Conservation (phyloP, 2,113 vertebrate genomes). For the Anarrhichthys ocellatus region DNA sequence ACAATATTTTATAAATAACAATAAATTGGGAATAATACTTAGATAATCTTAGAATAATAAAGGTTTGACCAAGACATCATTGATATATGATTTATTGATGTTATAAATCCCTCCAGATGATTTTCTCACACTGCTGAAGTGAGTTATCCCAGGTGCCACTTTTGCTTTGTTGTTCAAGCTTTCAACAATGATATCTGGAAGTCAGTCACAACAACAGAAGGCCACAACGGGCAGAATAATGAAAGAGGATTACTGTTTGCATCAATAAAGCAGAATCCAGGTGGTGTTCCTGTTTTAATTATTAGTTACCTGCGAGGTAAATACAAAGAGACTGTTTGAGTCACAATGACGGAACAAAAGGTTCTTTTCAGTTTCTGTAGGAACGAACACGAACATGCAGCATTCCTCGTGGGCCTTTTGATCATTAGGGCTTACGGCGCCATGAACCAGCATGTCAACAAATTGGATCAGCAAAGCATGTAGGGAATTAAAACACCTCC, state of each 20-base stretch:
- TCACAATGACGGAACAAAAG: not conserved
- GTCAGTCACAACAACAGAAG: not conserved
- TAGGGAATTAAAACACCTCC: slow-evolving; percentile 57
- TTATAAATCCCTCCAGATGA: not conserved
- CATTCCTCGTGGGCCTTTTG: slow-evolving; percentile 7
- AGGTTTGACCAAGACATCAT: not conserved
- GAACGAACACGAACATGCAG: not conserved
- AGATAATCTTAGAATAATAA: not conserved
- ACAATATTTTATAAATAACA: too few relatives aligned
- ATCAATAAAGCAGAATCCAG: slow-evolving; percentile 15
- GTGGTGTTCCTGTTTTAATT: not conserved
- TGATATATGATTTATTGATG: not conserved
- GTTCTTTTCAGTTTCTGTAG: not conserved
- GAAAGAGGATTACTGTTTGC: not conserved
- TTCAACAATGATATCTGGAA: not conserved
- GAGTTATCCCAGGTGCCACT: not conserved
- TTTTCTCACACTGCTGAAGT: not conserved
- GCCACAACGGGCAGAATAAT: not conserved
- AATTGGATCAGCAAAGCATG: slow-evolving; percentile 64
- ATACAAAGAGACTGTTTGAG: not conserved
- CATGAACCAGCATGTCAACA: slow-evolving; percentile 46
- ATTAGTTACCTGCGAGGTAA: not conserved
- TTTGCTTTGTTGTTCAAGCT: not conserved
- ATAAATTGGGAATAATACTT: too few relatives aligned
- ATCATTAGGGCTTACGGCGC: slow-evolving; percentile 17